Evolutionary conservation across 2,797 vertebrate species (phyloP).

Genomic region (Trematomus bernacchii): DNA sequence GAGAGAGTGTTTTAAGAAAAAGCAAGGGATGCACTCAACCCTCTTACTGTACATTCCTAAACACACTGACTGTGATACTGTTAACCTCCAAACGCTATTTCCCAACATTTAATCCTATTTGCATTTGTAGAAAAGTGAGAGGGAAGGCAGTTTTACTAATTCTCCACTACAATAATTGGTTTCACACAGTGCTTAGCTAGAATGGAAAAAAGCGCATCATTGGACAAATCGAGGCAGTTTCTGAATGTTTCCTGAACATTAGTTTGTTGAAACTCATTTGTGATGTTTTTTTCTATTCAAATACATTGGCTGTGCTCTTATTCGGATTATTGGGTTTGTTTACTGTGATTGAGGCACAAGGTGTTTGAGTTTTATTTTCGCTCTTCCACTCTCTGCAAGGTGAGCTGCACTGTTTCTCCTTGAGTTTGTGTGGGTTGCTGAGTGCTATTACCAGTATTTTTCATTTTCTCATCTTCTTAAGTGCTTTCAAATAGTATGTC

Average conservation of each 20-base stretch:
- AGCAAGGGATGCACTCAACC: constrained; percentile 23
- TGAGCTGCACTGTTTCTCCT: constrained; percentile 2
- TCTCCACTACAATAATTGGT: constrained; percentile 31
- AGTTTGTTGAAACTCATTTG: constrained; percentile 4
- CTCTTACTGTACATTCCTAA: constrained; percentile 31
- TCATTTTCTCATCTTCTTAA: background rate
- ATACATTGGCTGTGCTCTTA: constrained; percentile 1
- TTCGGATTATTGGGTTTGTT: constrained; percentile 36
- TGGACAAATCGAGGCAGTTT: constrained; percentile 7
- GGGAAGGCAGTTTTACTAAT: constrained; percentile 19
- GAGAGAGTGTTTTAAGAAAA: constrained; percentile 44
- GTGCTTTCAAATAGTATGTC: background rate
- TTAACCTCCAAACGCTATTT: constrained; percentile 20
- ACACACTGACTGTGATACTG: constrained; percentile 23
- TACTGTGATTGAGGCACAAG: background rate
- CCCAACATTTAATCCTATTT: constrained; percentile 39
- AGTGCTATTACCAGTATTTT: background rate
- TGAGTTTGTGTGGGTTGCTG: background rate
- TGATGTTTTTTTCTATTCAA: background rate
- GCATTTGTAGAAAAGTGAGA: constrained; percentile 16
- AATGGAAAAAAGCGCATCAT: constrained; percentile 7
- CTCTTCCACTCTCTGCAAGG: background rate
- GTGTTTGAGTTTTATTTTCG: background rate
- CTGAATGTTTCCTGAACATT: constrained; percentile 1
- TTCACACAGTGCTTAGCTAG: constrained; percentile 7